These are phyloP conservation scores for Hofmannophila pseudospretella DNA, from an alignment of 2,888 invertebrate genomes.

Conservation along the genomic window DNA sequence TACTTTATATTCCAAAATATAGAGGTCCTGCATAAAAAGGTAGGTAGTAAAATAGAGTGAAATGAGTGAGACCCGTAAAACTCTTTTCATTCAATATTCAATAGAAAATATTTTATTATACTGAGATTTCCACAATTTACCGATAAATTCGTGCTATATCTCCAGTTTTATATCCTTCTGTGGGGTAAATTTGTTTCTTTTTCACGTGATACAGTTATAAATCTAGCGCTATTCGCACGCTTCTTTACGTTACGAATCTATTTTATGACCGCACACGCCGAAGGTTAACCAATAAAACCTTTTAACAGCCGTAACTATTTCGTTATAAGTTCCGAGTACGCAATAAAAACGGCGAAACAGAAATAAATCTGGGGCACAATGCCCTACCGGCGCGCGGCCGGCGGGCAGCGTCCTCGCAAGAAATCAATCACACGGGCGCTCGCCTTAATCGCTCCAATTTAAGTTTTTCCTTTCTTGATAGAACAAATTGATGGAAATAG, in stretches of 20 bases:
- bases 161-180: constrained; percentile 68
- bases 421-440: constrained; percentile 60
- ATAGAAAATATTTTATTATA: constrained; percentile 75
- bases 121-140: constrained; percentile 73
- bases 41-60: constrained; percentile 64
- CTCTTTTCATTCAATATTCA: constrained; percentile 75
- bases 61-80: constrained; percentile 70
- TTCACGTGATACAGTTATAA: constrained; percentile 72
- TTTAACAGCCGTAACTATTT: constrained; percentile 77
- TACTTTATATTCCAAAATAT: constrained; percentile 43
- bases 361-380: constrained; percentile 72
- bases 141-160: constrained; percentile 70
- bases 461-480: constrained; percentile 62
- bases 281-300: constrained; percentile 78
- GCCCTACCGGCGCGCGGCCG: constrained; percentile 25
- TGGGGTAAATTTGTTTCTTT: constrained; percentile 72
- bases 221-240: constrained; percentile 66
- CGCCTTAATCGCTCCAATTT: constrained; percentile 64
- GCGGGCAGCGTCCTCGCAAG: constrained; percentile 35
- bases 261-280: constrained; percentile 73
- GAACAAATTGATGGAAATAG: constrained; percentile 64
- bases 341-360: constrained; percentile 73
- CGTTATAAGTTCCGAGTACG: constrained; percentile 75
- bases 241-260: constrained; percentile 71
- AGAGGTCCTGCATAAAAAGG: constrained; percentile 61